Evolutionary conservation across 2,113 vertebrate genomes (phyloP), one percentile per base, ranked within the genome.

Genomic region (Cairina moschata): DNA sequence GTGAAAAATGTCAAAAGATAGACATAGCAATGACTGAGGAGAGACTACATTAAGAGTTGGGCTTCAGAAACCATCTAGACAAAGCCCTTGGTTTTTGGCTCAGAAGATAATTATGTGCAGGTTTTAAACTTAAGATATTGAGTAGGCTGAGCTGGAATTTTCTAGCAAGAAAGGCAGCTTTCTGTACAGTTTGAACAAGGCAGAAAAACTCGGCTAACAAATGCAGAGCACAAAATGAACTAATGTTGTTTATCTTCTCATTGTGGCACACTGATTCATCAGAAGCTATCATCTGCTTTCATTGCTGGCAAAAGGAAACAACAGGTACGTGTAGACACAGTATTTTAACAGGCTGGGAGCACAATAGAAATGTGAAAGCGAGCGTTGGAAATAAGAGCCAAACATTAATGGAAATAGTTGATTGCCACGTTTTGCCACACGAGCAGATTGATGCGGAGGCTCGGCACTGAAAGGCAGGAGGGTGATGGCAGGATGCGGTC

Each of bases 211-310:
- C 71, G 80, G 62, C 75, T 48, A 87, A 86, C n/a, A 83, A 91
- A 56, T 28, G 71, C 87, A 85, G 74, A 83, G 82, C 72, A 83
- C 67, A 91, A 46, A 68, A 50, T 34, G 84, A 90, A 40, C 55
- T 54, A 40, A 76, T 44, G 62, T 7, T 56, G 31, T 83, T 56
- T 69, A 29, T 91, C 63, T 72, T 36, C 55, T 95, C 81, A 26
- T 46, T 67, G 67, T 90, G 75, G 81, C 80, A 50, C 62, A 42
- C 63, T 62, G 75, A 95, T 91, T 87, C 87, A 87, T 79, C 81
- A 62, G 67, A 38, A 94, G 75, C 81, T 75, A 90, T 86, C 84
- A 68, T 87, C 86, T 79, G 93, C 82, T 90, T 72, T 82, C 78
- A 32, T 44, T 66, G 71, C 6, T 1, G 75, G 73, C 78, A 84